Base-by-base conservation (phyloP, 2,888 invertebrate species). In the Drosophila acutilabella region DNA sequence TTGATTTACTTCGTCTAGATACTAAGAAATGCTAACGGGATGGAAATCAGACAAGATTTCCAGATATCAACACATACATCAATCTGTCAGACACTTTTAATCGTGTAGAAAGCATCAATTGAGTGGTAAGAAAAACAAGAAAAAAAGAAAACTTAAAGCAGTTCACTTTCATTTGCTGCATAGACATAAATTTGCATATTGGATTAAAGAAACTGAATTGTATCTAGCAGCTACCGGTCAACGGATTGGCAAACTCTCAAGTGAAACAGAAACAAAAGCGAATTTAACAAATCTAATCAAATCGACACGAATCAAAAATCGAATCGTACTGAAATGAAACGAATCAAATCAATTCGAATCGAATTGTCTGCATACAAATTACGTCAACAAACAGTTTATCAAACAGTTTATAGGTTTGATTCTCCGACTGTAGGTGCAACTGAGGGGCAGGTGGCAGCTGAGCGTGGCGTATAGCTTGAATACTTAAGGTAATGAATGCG, bases 331-430 rank as follows among this genome's bases (percentile, higher is more conserved):
- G 58, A 57, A 64, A 40, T 30, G 48, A 62, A 74, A 40, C 44
- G 42, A 18, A 23, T 30, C 59, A 26, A 62, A 58, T 65, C 40
- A 13, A 36, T 36, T 61, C 51, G 48, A 42, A 75, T 58, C 45
- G 42, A 36, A 13, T 18, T 42, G 74, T 79, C 70, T 30, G 85
- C 42, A 88, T 60, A 82, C 83, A 88, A 83, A 83, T 83, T 86
- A 83, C 88, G 83, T 82, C 80, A 73, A 65, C 72, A 77, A 64
- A 54, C 80, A 70, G 88, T 83, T 80, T 88, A 86, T 88, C 88
- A 83, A 66, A 41, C 47, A 48, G 54, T 11, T 36, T 59, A 30
- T 30, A 20, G 33, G 20, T 18, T 47, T 11, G 11, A 47, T 23
- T 45, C 56, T 38, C 44, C 16, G 18, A 16, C 16, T 33, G 66